phyloP scores from a whole-genome alignment of 2,888 invertebrate genomes.

The Agrochola lota region DNA sequence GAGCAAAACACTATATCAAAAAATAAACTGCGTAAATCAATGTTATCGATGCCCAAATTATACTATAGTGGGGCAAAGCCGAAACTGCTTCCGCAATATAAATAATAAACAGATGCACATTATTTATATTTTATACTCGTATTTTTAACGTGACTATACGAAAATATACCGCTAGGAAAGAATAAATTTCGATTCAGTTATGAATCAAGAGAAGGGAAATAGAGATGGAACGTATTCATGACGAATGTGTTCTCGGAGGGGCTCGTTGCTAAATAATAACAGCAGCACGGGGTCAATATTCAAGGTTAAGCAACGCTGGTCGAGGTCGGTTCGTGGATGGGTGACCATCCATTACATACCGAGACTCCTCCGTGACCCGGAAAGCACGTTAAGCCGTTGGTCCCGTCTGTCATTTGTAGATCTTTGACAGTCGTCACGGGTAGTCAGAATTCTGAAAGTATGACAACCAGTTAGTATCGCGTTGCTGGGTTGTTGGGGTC shows the following conservation, averaged over 20 bases:
- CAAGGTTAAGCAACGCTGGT: too few relatives aligned
- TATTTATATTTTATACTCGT: slow-evolving; percentile 23
- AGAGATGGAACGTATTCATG: slow-evolving; percentile 1
- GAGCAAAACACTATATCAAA: background rate
- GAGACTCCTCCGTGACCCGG: too few relatives aligned
- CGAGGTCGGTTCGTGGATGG: too few relatives aligned
- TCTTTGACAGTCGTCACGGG: too few relatives aligned
- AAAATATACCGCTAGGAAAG: slow-evolving; percentile 16
- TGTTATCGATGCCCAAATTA: slow-evolving; percentile 10
- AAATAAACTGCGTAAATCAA: slow-evolving; percentile 10
- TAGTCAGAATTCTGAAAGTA: too few relatives aligned
- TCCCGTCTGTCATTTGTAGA: too few relatives aligned
- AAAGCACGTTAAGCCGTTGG: too few relatives aligned
- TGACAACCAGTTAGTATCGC: too few relatives aligned
- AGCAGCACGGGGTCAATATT: too few relatives aligned
- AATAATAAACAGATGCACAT: slow-evolving; percentile 34
- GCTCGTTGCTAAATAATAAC: too few relatives aligned
- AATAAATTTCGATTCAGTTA: slow-evolving; percentile 30
- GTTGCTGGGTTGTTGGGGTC: too few relatives aligned
- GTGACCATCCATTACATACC: too few relatives aligned
- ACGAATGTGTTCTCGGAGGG: background rate
- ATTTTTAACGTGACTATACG: slow-evolving; percentile 5
- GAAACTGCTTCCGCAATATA: slow-evolving; percentile 29
- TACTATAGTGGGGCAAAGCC: background rate
- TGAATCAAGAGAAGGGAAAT: slow-evolving; percentile 23